A percentile compares a stretch with the other conserved stretches of the same genome.
These are phyloP conservation scores for Apotomis turbidana DNA, from an alignment of 2,888 invertebrate species.

Conservation along the genomic window DNA sequence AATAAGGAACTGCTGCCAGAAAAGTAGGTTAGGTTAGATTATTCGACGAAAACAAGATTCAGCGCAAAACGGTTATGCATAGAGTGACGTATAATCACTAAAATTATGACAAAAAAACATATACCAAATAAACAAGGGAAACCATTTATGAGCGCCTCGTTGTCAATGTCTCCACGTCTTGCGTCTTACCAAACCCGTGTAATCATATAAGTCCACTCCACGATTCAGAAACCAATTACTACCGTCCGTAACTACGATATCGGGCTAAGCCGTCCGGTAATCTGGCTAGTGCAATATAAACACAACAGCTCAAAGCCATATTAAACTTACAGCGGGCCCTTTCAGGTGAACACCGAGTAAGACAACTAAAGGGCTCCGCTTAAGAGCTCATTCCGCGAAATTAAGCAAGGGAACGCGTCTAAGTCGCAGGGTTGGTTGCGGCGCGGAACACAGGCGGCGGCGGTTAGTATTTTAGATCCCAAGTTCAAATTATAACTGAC, in stretches of 20 bases:
- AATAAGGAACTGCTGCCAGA: too few species aligned
- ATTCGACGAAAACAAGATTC: too few species aligned
- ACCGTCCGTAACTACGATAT: background rate
- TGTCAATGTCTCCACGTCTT: too few species aligned
- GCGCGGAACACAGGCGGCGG: conserved; percentile 44
- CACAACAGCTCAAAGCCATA: conserved; percentile 44
- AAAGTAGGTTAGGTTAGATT: too few species aligned
- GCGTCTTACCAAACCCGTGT: too few species aligned
- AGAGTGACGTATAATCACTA: too few species aligned
- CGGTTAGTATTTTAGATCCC: conserved; percentile 26
- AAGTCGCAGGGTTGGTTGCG: conserved; percentile 64
- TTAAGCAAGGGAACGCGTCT: conserved; percentile 74
- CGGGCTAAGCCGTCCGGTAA: conserved; percentile 15
- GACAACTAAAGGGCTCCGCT: conserved; percentile 69
- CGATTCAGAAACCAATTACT: background rate
- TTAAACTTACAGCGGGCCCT: conserved; percentile 46
- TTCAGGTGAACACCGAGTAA: conserved; percentile 54
- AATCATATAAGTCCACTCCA: too few species aligned
- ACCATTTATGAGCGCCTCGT: too few species aligned
- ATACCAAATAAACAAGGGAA: too few species aligned
- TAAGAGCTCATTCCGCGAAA: conserved; percentile 78
- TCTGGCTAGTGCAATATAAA: conserved; percentile 42
- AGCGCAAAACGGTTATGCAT: too few species aligned
- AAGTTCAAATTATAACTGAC: too few species aligned
- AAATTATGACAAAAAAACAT: too few species aligned